Evolutionary conservation across 2,797 vertebrate genomes (phyloP), one percentile per base, ranked within the genome.

Genomic region (Tangara arthus): DNA sequence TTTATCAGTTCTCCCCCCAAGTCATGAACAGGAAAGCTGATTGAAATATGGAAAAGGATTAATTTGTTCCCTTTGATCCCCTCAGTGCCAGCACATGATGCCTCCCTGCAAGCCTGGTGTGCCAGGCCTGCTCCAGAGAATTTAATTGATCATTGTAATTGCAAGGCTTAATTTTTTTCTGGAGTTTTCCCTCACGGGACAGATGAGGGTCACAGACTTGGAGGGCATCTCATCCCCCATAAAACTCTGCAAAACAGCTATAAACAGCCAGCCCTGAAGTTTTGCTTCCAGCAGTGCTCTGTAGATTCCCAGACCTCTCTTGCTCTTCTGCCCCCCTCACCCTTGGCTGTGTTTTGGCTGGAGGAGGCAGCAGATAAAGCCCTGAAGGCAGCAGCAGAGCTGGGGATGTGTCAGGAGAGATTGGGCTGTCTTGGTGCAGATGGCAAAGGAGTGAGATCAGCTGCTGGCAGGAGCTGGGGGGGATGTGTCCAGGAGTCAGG

Each of bases 391-490:
- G 49, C 61, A 60, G 85, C 46, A 59, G 23, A 27, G 72, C 81
- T 73, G 75, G n/a, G 84, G 87, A 87, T 81, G 73, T 86, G 93
- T 93, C 81, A 76, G 89, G 65, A 81, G 69, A 17, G 49, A 55
- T 68, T 3, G 71, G 56, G 15, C 24, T 39, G 28, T 83, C 88
- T 53, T 3, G 5, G 34, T 75, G 82, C 47, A 66, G 84, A 93
- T 92, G 84, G 73, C 61, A 41, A 77, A 3, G 24, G 69, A 82
- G 85, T 72, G 89, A 96, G 89, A 88, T 87, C 77, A 78, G 93
- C 79, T 8, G 1, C 80, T 69, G 69, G 87, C 63, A 37, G 82
- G 46, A 78, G 86, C 84, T 77, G 35, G 10, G 50, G 52, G 61
- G 35, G 82, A 35, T 0, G 1, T 59, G 24, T 42, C 73, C 21